Percentiles rank a stretch among this genome's conserved stretches.
Evolutionary conservation across 2,113 vertebrate species (phyloP).

Genomic region (Paedocypris sp.): DNA sequence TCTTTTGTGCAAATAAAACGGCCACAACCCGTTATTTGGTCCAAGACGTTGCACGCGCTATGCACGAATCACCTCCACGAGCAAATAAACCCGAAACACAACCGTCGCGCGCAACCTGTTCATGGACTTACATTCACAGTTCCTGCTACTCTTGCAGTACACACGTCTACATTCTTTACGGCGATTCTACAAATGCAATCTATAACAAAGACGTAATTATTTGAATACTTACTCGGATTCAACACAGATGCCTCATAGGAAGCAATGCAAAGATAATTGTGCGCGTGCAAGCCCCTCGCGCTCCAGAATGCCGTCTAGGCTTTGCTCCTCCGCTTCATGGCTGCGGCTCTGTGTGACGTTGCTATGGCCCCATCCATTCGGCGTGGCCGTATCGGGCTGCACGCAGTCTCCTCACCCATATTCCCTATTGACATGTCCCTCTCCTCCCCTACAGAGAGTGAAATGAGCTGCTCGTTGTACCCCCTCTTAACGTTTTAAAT

Average conservation of each 20-base stretch:
- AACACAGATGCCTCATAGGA: constrained; percentile 26
- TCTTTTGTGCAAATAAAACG: too few species aligned
- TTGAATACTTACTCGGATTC: constrained; percentile 52
- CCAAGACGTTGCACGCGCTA: not conserved
- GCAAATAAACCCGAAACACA: not conserved
- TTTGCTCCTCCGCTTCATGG: constrained; percentile 59
- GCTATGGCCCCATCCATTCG: constrained; percentile 69
- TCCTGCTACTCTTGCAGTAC: not conserved
- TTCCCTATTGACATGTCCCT: constrained; percentile 52
- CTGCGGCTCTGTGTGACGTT: constrained; percentile 70
- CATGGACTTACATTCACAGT: not conserved
- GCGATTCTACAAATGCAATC: not conserved
- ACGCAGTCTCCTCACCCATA: constrained; percentile 54
- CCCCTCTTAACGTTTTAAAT: constrained; percentile 42
- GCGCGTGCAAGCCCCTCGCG: constrained; percentile 54
- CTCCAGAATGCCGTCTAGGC: constrained; percentile 45
- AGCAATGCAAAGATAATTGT: constrained; percentile 25
- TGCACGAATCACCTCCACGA: not conserved
- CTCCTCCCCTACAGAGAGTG: constrained; percentile 35
- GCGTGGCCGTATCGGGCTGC: constrained; percentile 54
- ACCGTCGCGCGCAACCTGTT: not conserved
- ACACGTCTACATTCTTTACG: not conserved
- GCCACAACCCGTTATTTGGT: too few species aligned
- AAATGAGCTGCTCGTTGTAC: constrained; percentile 35
- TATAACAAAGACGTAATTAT: not conserved